Evolutionary conservation across 2,888 invertebrate genomes (phyloP), one percentile per base, ranked within the genome.

Genomic region (Sesia apiformis): DNA sequence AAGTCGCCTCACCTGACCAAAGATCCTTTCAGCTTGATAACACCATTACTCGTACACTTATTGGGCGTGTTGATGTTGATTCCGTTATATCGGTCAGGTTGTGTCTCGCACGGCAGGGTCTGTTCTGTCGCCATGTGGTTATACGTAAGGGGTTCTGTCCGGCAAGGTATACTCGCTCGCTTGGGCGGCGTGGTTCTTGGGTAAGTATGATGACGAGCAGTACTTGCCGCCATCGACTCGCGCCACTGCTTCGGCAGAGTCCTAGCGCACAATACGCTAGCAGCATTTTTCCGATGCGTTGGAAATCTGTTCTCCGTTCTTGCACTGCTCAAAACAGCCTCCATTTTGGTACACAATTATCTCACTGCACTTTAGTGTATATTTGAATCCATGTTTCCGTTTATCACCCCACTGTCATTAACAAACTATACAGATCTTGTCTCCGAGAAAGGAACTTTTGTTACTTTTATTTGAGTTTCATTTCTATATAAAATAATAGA

Each of bases 281-380:
- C 87, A 55, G 87, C 88, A 81, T 86, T 88, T 72, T 89, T 88
- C 64, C 88, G 64, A 66, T 86, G 88, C 52, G 79, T 77, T 57
- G 84, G 72, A 64, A 89, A 85, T 76, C 85, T 81, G 63, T 81
- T 86, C 23, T 46, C 46, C 7, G 23, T 46, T 64, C 80, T 85
- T 56, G 87, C 81, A 68, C 89, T 83, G 76, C 90, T 86, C 67
- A 91, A 69, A 60, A 88, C 80, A 65, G 90, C 90, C 72, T 91
- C 91, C 91, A 91, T 91, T 63, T 76, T 78, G 53, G 60, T 46
- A 52, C 56, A 58, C 55, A 53, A 56, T 46, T 58, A 50, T 51
- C 39, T 55, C 68, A 73, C 71, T 61, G 23, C 55, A 40, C 72
- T 76, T 73, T 58, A 83, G 64, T 78, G 72, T 76, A 79, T 77